Conservation (phyloP, 2,888 invertebrate species). For the Notodonta dromedarius region DNA sequence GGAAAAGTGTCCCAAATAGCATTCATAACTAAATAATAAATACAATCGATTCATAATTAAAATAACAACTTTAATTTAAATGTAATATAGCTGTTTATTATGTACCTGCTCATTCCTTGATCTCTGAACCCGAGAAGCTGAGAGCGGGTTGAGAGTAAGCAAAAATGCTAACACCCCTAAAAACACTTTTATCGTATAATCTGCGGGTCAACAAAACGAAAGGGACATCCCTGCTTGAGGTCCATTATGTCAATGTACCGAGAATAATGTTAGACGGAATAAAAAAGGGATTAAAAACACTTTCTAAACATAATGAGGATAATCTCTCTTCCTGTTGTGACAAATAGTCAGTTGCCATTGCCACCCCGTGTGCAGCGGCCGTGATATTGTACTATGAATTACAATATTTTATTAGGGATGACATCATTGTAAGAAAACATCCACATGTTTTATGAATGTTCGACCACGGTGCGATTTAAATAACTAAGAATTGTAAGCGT, state of each 20-base stretch:
- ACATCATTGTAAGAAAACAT: background rate
- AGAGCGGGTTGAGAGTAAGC: too few species aligned
- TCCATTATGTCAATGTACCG: constrained; percentile 21
- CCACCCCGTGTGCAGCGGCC: constrained; percentile 44
- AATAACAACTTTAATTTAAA: too few species aligned
- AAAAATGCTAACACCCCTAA: background rate
- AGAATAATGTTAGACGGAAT: constrained; percentile 39
- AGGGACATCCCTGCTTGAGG: background rate
- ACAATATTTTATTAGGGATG: constrained; percentile 42
- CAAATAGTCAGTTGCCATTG: constrained; percentile 59
- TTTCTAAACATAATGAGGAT: constrained; percentile 67
- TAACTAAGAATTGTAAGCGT: too few species aligned
- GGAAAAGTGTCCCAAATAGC: too few species aligned
- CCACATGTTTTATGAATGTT: too few species aligned
- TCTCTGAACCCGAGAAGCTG: too few species aligned
- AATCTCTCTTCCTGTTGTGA: constrained; percentile 69
- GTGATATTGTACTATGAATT: constrained; percentile 40
- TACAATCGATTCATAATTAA: too few species aligned
- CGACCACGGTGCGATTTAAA: too few species aligned
- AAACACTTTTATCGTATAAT: background rate
- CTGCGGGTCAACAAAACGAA: background rate
- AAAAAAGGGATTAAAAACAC: constrained; percentile 66
- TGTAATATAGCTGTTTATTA: too few species aligned
- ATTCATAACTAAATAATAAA: too few species aligned
- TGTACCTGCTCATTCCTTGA: too few species aligned